Percentiles rank a stretch among this genome's conserved stretches.
phyloP scores from a whole-genome alignment of 2,888 invertebrate genomes.

The Hydrotaea cyrtoneurina region DNA sequence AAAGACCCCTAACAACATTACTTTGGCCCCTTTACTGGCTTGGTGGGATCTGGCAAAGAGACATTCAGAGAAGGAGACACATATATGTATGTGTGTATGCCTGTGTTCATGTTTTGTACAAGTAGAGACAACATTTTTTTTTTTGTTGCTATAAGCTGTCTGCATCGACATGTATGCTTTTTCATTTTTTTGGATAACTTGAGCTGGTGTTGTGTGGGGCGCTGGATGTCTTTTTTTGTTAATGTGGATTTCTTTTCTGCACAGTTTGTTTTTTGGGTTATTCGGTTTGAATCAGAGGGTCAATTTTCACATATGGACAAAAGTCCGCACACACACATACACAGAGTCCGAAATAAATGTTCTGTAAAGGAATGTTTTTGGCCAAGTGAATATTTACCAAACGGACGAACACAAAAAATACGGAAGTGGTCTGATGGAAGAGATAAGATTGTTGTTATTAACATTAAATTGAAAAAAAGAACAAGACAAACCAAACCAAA shows the following conservation, averaged over 20 bases:
- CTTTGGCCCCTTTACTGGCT: slow-evolving; percentile 5
- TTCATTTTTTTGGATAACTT: not conserved
- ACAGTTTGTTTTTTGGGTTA: slow-evolving; percentile 35
- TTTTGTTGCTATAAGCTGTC: slow-evolving; percentile 34
- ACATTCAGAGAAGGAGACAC: not conserved
- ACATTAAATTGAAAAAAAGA: slow-evolving; percentile 31
- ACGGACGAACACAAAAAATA: slow-evolving; percentile 13
- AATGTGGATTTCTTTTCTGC: slow-evolving; percentile 27
- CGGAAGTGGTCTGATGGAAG: slow-evolving; percentile 50
- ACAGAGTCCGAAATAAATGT: slow-evolving; percentile 48
- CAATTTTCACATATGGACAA: slow-evolving; percentile 45
- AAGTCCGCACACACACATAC: not conserved
- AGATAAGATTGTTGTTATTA: slow-evolving; percentile 42
- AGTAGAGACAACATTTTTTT: not conserved
- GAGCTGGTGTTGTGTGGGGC: not conserved
- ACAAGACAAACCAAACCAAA: slow-evolving; percentile 17
- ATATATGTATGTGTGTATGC: slow-evolving; percentile 2
- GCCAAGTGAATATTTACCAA: slow-evolving; percentile 10
- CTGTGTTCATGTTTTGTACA: not conserved
- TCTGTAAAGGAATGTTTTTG: slow-evolving; percentile 48
- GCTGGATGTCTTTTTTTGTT: slow-evolving; percentile 10
- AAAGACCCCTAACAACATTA: slow-evolving; percentile 19
- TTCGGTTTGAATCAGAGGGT: slow-evolving; percentile 40
- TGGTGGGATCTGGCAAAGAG: slow-evolving; percentile 24
- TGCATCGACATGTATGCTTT: slow-evolving; percentile 38